phyloP scores from a whole-genome alignment of 2,888 invertebrate species.

The Eupithecia dodoneata region DNA sequence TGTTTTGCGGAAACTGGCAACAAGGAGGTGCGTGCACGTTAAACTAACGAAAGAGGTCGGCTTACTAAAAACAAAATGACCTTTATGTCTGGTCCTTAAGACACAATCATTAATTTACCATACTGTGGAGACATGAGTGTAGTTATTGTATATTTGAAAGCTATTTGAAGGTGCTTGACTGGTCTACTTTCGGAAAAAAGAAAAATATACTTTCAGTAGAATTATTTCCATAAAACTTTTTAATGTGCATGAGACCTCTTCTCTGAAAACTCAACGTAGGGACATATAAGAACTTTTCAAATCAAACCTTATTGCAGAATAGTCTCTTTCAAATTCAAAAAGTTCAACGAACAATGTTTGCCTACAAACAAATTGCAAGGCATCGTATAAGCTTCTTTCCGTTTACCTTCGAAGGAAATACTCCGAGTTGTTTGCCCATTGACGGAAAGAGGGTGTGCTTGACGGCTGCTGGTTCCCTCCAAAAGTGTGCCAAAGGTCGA shows the following conservation, averaged over 20 bases:
- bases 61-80: slow-evolving; percentile 40
- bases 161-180: slow-evolving; percentile 58
- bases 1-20: slow-evolving; percentile 67
- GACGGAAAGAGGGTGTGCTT: slow-evolving; percentile 63
- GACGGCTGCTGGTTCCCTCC: slow-evolving; percentile 52
- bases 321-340: slow-evolving; percentile 54
- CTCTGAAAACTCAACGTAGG: not conserved
- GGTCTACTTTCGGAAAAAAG: slow-evolving; percentile 6
- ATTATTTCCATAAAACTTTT: not conserved
- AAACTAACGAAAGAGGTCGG: slow-evolving; percentile 24
- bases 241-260: not conserved
- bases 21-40: slow-evolving; percentile 52
- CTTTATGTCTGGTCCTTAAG: slow-evolving; percentile 44
- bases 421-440: slow-evolving; percentile 36
- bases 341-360: slow-evolving; percentile 10
- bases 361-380: slow-evolving; percentile 22
- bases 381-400: slow-evolving; percentile 25
- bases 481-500: slow-evolving; percentile 69
- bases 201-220: not conserved
- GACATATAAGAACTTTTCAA: not conserved
- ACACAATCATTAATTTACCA: slow-evolving; percentile 25
- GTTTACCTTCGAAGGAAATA: slow-evolving; percentile 49
- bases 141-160: not conserved
- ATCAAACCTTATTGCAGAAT: not conserved
- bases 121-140: slow-evolving; percentile 26